Evolutionary conservation across 2,888 invertebrate genomes (phyloP).

Genomic region (Palloptera scutellata): DNA sequence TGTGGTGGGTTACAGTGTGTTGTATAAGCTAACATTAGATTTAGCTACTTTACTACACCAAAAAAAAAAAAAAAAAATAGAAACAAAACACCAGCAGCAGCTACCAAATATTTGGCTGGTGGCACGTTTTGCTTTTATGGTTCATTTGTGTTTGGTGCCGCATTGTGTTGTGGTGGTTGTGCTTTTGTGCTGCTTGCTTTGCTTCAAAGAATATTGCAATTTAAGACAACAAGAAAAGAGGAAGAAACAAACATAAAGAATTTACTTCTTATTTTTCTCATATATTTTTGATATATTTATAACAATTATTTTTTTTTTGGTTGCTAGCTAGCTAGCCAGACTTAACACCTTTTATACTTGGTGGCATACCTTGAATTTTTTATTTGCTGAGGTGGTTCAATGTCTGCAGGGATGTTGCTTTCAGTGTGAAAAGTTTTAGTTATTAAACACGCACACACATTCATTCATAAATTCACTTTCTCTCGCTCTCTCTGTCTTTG

Average conservation of each 20-base stretch:
- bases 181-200: too few relatives aligned
- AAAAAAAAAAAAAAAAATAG: too few relatives aligned
- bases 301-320: too few relatives aligned
- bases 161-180: too few relatives aligned
- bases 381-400: slow-evolving; percentile 5
- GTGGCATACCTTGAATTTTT: slow-evolving; percentile 27
- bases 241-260: too few relatives aligned
- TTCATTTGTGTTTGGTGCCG: slow-evolving; percentile 46
- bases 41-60: slow-evolving; percentile 8
- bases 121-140: slow-evolving; percentile 54
- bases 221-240: slow-evolving; percentile 31
- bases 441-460: too few relatives aligned
- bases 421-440: neutral
- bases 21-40: neutral
- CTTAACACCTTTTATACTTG: slow-evolving; percentile 31
- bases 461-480: neutral
- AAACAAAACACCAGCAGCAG: neutral
- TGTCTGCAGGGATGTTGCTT: neutral
- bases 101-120: slow-evolving; percentile 4
- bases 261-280: too few relatives aligned
- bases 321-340: slow-evolving; percentile 9
- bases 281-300: too few relatives aligned
- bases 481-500: neutral
- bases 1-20: neutral
- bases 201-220: slow-evolving; percentile 37